Base-by-base conservation (phyloP, 2,888 invertebrate genomes). In the Erpobdella octoculata region DNA sequence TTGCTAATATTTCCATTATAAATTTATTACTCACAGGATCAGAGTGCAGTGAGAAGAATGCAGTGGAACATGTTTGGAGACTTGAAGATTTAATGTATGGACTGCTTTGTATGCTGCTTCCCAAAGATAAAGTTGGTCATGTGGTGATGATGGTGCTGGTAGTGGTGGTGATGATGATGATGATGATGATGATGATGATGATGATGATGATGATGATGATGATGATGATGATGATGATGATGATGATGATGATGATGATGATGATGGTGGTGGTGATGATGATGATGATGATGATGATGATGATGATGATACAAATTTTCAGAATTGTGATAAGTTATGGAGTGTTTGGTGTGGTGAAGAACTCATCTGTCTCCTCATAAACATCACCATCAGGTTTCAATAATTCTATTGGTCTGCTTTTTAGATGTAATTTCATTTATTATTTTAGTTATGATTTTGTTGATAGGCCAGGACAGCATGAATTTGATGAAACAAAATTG, bases 141-240 rank as follows among this genome's bases (percentile, higher is more conserved):
- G 15, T 38, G 18, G 28, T 62, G n/a, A 31, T 28, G 12, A 31
- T n/a, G n/a, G n/a, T n/a, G n/a, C n/a, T n/a, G n/a, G n/a, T n/a
- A n/a, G n/a, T n/a, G n/a, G n/a, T n/a, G n/a, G 28, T 25, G 62
- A 9, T 62, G 18, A 62, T 62, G 18, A 62, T 28, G 18, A 62
- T 62, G 62, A 62, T 62, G 4, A 33, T 66, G 38, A 66, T 66
- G 66, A 66, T 66, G n/a, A 66, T 38, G n/a, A 38, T 38, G 38
- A 66, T 38, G n/a, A 66, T 66, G n/a, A 66, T 66, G n/a, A 66
- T 66, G 4, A 66, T 31, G n/a, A 66, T 36, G 37, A 66, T 66
- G n/a, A 66, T 66, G n/a, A 66, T 66, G 2, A 66, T 36, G 37
- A 66, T 66, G 3, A 66, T 66, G n/a, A 66, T 38, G n/a, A 66